Base-by-base conservation (phyloP, 2,888 invertebrate genomes). In the Operophtera brumata region DNA sequence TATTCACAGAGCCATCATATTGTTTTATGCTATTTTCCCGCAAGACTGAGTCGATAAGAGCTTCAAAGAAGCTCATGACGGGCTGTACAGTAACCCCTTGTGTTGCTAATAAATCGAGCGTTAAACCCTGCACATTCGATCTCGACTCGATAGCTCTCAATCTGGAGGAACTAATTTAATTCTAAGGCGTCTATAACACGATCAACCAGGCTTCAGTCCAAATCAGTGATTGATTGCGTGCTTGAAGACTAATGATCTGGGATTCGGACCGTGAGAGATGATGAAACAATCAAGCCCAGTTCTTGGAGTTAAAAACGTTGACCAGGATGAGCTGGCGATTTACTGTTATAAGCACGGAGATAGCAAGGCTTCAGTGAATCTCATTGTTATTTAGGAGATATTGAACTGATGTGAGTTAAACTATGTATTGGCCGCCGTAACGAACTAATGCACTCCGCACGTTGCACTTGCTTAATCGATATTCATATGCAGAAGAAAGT, bases 371-470 rank as follows among this genome's bases (percentile, higher is more conserved):
- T 20, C 20, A 3, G 20, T 20, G 20, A 20, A 20, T 20, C 2
- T 20, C 2, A 20, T 20, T 2, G 20, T 20, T 20, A 3, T 20
- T 20, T 4, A 20, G 20, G 4, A 20, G 2, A 20, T 20, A 20
- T 20, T 20, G 20, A 20, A 20, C 20, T 20, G 34, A 34, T 44
- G 30, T 10, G n/a, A n/a, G 12, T 28, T 30, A 9, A 25, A 9
- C 28, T 20, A 30, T 41, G 37, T 8, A 28, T 39, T 43, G 40
- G 1, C 13, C 6, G 40, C 14, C 70, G 78, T 79, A 83, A 80
- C 74, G 70, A 82, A 76, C 77, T 77, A 73, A 74, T 76, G 72
- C 75, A 73, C 71, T 83, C 84, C 82, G 74, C 82, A 82, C 80
- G 78, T 72, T 61, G 70, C 67, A 54, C 62, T 52, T 65, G 71